These are phyloP conservation scores for Agrochola lota DNA, from an alignment of 2,888 invertebrate genomes.

Conservation along the genomic window DNA sequence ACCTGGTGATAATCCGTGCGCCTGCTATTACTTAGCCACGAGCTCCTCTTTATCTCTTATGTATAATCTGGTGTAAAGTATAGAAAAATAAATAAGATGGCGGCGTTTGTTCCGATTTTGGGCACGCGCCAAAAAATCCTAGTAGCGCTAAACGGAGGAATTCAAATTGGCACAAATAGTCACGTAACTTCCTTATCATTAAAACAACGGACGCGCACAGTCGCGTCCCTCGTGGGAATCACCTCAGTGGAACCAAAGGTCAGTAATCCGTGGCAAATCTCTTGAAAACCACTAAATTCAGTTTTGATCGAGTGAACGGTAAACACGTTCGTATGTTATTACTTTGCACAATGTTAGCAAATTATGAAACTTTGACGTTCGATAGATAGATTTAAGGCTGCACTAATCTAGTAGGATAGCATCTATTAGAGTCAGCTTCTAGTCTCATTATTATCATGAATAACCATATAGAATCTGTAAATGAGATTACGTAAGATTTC, in stretches of 20 bases:
- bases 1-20: no score
- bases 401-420: slow-evolving; percentile 44
- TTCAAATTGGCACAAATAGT: no score
- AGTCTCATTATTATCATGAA: background rate
- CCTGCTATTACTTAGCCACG: no score
- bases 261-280: slow-evolving; percentile 37
- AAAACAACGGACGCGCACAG: no score
- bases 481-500: background rate
- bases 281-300: slow-evolving; percentile 41
- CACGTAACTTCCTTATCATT: no score
- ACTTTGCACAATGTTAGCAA: slow-evolving; percentile 59
- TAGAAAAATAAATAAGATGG: no score
- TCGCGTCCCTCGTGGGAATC: no score
- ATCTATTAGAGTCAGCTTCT: background rate
- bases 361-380: slow-evolving; percentile 59
- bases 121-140: no score
- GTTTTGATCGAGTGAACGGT: slow-evolving; percentile 44
- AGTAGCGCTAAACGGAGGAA: no score
- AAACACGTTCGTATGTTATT: slow-evolving; percentile 38
- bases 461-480: background rate
- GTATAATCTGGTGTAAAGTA: no score
- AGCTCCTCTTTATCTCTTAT: no score
- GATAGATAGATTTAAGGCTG: slow-evolving; percentile 37
- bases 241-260: slow-evolving; percentile 2
- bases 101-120: no score